Evolutionary conservation across 2,888 invertebrate species (phyloP).

Genomic region (Stegophylla sp.): DNA sequence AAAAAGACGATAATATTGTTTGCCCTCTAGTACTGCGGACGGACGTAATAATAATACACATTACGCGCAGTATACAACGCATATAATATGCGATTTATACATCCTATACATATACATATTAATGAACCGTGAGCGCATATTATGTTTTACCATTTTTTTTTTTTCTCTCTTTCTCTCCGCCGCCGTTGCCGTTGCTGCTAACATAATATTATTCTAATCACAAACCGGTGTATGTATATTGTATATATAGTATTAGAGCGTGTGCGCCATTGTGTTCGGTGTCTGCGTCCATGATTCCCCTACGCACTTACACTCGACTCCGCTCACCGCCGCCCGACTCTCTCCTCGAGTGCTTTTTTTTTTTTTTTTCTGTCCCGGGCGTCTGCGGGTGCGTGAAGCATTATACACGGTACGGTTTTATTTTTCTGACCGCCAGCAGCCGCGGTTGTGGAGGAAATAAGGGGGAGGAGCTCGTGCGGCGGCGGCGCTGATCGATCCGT

Average conservation of each 20-base stretch:
- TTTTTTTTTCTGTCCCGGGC: neutral
- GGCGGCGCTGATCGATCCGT: slow-evolving; percentile 39
- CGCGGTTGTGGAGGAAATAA: too few species aligned
- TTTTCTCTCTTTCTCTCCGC: slow-evolving; percentile 3
- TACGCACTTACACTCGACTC: neutral
- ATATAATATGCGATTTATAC: neutral
- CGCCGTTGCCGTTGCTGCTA: too few species aligned
- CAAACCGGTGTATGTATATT: slow-evolving; percentile 1
- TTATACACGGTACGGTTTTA: slow-evolving; percentile 5
- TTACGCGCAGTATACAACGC: neutral
- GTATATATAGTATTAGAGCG: too few species aligned
- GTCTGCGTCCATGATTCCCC: neutral
- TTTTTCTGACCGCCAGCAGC: too few species aligned
- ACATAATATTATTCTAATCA: slow-evolving; percentile 18
- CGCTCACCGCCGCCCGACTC: neutral
- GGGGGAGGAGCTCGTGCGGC: too few species aligned
- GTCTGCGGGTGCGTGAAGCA: neutral
- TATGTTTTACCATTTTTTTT: slow-evolving; percentile 12
- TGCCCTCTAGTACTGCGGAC: too few species aligned
- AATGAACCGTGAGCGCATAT: neutral
- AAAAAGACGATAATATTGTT: too few species aligned
- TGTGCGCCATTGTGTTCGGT: slow-evolving; percentile 36
- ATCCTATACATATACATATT: neutral
- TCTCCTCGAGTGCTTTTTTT: neutral
- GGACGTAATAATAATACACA: neutral